Percentiles rank a stretch among this genome's conserved stretches.
phyloP scores from a whole-genome alignment of 2,113 vertebrate species.

The Strix aluco region DNA sequence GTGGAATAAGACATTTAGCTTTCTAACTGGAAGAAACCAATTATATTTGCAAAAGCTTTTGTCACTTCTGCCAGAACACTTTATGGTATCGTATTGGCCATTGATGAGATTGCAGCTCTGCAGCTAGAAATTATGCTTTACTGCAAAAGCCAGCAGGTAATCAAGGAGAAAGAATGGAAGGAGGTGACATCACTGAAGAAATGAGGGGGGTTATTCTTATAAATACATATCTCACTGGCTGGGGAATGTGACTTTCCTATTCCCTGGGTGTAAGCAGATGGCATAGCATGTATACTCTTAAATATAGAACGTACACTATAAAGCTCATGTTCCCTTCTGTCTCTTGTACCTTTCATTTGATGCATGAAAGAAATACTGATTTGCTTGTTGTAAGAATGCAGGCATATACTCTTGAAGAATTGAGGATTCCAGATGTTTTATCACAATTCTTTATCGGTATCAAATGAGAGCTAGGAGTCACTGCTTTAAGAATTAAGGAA shows the following conservation, averaged over 20 bases:
- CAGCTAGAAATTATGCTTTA: not conserved
- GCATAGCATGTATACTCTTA: not conserved
- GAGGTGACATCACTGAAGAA: not conserved
- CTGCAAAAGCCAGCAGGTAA: not conserved
- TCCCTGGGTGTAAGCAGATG: not conserved
- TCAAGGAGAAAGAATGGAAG: not conserved
- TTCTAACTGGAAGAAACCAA: not conserved
- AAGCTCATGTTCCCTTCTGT: not conserved
- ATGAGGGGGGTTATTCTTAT: not conserved
- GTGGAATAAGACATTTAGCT: not conserved
- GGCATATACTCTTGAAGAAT: not conserved
- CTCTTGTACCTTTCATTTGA: not conserved
- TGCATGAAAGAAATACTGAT: not conserved
- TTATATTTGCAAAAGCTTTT: not conserved
- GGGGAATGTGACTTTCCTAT: not conserved
- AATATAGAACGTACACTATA: not conserved
- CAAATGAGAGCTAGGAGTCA: not conserved
- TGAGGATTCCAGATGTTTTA: not conserved
- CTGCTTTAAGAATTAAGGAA: not conserved
- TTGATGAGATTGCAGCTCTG: not conserved
- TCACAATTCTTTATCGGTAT: not conserved
- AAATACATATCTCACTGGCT: not conserved
- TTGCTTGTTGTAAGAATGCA: not conserved
- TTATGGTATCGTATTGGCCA: not conserved
- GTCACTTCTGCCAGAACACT: accelerated